Percentiles rank a stretch among this genome's conserved stretches.
Evolutionary conservation across 2,888 invertebrate genomes (phyloP).

Genomic region (Torymus texanus): DNA sequence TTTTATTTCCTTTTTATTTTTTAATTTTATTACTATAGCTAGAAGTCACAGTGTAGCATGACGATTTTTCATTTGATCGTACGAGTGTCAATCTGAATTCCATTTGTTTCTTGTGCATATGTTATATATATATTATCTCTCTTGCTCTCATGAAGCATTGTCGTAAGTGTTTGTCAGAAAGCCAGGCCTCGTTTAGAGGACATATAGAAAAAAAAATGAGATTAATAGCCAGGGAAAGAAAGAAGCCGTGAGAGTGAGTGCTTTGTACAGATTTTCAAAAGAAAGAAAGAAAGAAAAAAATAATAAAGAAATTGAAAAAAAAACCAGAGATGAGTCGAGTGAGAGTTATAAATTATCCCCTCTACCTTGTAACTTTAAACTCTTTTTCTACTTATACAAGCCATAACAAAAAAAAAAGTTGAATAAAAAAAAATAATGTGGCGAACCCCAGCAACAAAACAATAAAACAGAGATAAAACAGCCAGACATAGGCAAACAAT

Average conservation of each 20-base stretch:
- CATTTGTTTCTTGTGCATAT: conserved; percentile 45
- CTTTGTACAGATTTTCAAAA: not conserved
- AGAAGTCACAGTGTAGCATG: conserved; percentile 49
- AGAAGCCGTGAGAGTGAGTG: not conserved
- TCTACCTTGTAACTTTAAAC: conserved; percentile 15
- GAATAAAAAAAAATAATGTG: too few relatives aligned
- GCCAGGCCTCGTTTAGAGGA: not conserved
- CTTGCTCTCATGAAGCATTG: conserved; percentile 34
- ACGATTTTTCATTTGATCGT: conserved; percentile 44
- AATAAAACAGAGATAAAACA: too few relatives aligned
- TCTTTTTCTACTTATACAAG: not conserved
- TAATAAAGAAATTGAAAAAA: not conserved
- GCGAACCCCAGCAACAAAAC: too few relatives aligned
- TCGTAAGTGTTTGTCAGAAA: conserved; percentile 41
- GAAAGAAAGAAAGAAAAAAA: conserved; percentile 1
- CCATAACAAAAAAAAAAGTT: not conserved
- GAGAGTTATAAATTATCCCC: conserved; percentile 14
- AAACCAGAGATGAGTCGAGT: conserved; percentile 19
- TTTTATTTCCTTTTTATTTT: conserved; percentile 15
- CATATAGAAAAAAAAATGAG: conserved; percentile 3
- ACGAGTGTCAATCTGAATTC: conserved; percentile 38
- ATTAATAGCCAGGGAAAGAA: conserved; percentile 3
- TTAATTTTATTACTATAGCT: conserved; percentile 32
- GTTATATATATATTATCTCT: too few relatives aligned
- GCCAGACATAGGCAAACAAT: too few relatives aligned